phyloP scores from a whole-genome alignment of 2,888 invertebrate genomes.

The Drosophila paranaensis region DNA sequence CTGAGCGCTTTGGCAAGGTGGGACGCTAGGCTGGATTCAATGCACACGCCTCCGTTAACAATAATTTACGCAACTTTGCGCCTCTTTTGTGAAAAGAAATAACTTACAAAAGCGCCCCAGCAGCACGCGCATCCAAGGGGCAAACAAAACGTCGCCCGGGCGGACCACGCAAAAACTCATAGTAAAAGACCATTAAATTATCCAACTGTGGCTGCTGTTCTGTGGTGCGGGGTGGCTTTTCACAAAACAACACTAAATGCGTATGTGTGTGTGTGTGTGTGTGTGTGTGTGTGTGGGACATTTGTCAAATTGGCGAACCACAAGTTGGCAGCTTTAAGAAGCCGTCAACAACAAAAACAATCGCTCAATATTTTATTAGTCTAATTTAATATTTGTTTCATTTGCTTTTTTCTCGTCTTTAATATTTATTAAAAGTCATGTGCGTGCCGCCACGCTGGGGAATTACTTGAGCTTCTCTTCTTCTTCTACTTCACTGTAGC shows the following conservation, averaged over 20 bases:
- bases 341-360: constrained; percentile 38
- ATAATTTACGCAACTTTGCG: constrained; percentile 78
- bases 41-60: constrained; percentile 76
- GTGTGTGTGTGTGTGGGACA: constrained; percentile 55
- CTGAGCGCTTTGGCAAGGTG: constrained; percentile 31
- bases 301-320: constrained; percentile 68
- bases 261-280: constrained; percentile 51
- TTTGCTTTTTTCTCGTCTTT: constrained; percentile 53
- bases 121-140: constrained; percentile 39
- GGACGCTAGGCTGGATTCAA: constrained; percentile 40
- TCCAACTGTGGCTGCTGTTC: constrained; percentile 34
- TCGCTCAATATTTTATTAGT: constrained; percentile 77
- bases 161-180: constrained; percentile 59
- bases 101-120: constrained; percentile 67
- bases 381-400: constrained; percentile 69
- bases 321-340: constrained; percentile 49
- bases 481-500: constrained; percentile 15
- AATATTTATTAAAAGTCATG: constrained; percentile 78
- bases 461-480: constrained; percentile 33
- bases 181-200: constrained; percentile 79
- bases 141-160: constrained; percentile 34
- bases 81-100: constrained; percentile 77
- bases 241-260: constrained; percentile 61
- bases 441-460: constrained; percentile 67
- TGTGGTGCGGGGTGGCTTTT: neutral